Evolutionary conservation across 2,113 vertebrate species (phyloP).

Genomic region (Urocolius indicus): DNA sequence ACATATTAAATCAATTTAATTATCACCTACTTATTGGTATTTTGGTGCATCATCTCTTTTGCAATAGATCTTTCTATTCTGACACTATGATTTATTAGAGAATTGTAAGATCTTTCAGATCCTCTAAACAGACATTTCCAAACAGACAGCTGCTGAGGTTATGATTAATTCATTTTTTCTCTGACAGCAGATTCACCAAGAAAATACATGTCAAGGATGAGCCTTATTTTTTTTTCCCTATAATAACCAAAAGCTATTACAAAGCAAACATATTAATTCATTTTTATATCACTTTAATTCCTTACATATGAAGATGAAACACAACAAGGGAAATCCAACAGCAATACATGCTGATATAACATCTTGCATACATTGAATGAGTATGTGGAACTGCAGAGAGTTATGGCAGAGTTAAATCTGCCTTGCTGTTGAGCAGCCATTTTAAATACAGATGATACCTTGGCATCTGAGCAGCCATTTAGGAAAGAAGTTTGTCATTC

Average conservation of each 20-base stretch:
- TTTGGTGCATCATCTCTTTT: constrained; percentile 2
- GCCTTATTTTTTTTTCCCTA: not conserved
- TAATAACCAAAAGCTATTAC: constrained; percentile 1
- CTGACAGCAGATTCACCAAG: not conserved
- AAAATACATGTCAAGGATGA: constrained; percentile 23
- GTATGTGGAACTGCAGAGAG: not conserved
- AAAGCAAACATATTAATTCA: not conserved
- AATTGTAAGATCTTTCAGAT: constrained; percentile 33
- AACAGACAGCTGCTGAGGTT: constrained; percentile 3
- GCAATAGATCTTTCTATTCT: not conserved
- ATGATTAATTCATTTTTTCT: constrained; percentile 47
- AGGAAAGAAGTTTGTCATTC: not conserved
- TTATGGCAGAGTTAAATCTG: constrained; percentile 5
- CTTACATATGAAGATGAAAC: not conserved
- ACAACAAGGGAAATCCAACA: not conserved
- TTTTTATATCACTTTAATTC: constrained; percentile 2
- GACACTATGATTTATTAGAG: constrained; percentile 30
- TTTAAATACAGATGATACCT: not conserved
- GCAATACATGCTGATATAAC: not conserved
- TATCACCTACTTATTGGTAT: constrained; percentile 29
- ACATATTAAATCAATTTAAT: constrained; percentile 30
- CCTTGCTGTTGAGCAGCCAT: constrained; percentile 14
- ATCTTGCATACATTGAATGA: not conserved
- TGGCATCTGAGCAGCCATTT: not conserved
- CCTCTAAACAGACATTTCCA: constrained; percentile 21